Conservation (phyloP, 2,113 vertebrate species). For the Egretta garzetta region DNA sequence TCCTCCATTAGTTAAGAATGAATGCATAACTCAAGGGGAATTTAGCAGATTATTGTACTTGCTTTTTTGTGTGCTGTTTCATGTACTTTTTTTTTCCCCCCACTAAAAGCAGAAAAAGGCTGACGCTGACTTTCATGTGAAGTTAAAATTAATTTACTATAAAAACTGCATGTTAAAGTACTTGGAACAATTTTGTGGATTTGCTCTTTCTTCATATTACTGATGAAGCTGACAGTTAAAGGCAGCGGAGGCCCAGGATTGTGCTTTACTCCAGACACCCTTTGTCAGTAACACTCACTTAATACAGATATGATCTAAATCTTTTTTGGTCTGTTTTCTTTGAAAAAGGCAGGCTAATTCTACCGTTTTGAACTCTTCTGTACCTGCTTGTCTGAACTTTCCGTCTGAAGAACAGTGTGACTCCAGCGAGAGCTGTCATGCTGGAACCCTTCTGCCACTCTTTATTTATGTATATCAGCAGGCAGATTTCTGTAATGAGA, state of each 20-base stretch:
- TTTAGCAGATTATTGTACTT: background rate
- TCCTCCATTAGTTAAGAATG: background rate
- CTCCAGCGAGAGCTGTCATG: background rate
- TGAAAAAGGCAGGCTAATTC: background rate
- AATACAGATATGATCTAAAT: background rate
- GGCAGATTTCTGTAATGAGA: conserved; percentile 65
- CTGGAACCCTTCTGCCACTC: conserved; percentile 37
- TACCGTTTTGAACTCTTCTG: background rate
- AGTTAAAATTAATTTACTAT: background rate
- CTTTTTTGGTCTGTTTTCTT: background rate
- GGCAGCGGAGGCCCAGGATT: background rate
- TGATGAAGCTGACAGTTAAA: background rate
- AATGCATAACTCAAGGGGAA: background rate
- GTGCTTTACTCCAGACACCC: background rate
- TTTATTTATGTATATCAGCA: conserved; percentile 62
- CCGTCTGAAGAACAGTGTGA: conserved; percentile 5
- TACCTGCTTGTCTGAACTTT: background rate
- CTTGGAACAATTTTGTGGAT: background rate
- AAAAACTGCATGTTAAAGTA: background rate
- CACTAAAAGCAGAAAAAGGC: background rate
- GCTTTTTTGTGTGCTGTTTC: background rate
- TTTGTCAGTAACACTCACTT: background rate
- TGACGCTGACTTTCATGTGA: background rate
- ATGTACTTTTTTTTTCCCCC: background rate
- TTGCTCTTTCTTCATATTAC: background rate